phyloP scores from a whole-genome alignment of 2,797 vertebrate species.

The Hoplostethus mediterraneus region DNA sequence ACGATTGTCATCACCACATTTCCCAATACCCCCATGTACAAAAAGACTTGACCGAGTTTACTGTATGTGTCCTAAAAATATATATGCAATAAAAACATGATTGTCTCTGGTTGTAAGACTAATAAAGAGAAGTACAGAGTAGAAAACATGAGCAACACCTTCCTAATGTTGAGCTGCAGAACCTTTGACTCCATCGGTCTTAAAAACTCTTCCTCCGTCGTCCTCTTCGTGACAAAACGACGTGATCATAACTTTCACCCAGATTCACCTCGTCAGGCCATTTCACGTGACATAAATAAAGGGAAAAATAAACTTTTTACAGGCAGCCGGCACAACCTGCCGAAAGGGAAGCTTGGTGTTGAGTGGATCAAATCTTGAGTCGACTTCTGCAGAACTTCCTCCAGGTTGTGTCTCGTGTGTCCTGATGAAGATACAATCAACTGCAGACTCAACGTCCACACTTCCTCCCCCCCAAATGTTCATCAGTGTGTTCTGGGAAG shows the following conservation, averaged over 20 bases:
- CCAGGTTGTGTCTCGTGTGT: no score
- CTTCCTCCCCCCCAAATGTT: no score
- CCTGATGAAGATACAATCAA: not conserved
- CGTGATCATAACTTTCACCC: not conserved
- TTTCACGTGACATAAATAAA: no score
- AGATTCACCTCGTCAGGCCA: no score
- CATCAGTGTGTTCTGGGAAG: not conserved
- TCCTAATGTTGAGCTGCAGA: no score
- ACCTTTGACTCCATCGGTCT: no score
- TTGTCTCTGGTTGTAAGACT: conserved; percentile 52
- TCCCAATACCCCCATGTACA: conserved; percentile 28
- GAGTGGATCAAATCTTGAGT: no score
- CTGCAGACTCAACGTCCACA: no score
- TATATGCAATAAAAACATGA: conserved; percentile 44
- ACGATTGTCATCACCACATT: conserved; percentile 63
- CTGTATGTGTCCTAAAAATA: conserved; percentile 47
- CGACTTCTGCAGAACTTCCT: no score
- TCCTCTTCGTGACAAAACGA: not conserved
- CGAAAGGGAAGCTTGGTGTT: no score
- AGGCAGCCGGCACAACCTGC: not conserved
- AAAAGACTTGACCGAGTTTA: conserved; percentile 34
- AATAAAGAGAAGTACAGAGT: conserved; percentile 24
- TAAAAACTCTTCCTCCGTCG: not conserved
- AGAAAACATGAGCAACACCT: conserved; percentile 4
- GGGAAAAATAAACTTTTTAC: not conserved